Evolutionary conservation across 2,888 invertebrate genomes (phyloP).

Genomic region (Piscicola geometra): DNA sequence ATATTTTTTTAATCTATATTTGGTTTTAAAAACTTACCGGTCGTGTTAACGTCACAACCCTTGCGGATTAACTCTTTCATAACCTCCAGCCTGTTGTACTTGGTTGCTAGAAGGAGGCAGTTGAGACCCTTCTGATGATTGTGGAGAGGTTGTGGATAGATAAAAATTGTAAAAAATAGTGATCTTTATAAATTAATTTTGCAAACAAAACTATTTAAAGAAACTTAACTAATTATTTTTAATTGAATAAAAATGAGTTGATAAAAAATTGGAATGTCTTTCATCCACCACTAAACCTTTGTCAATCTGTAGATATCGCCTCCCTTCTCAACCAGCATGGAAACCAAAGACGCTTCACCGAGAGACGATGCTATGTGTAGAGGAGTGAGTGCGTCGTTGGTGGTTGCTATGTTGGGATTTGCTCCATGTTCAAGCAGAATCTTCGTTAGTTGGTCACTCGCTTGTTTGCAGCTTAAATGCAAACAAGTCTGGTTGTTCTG

Average conservation of each 20-base stretch:
- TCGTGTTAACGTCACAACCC: slow-evolving; percentile 58
- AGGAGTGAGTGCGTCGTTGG: slow-evolving; percentile 84
- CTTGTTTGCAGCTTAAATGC: slow-evolving; percentile 59
- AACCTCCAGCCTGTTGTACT: slow-evolving; percentile 98
- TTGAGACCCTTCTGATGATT: slow-evolving; percentile 82
- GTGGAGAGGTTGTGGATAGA: background rate
- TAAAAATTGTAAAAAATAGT: background rate
- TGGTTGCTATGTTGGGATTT: slow-evolving; percentile 86
- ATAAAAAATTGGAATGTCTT: background rate
- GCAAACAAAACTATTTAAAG: background rate
- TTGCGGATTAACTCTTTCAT: slow-evolving; percentile 91
- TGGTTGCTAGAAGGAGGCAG: slow-evolving; percentile 94
- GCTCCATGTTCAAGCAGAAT: slow-evolving; percentile 90
- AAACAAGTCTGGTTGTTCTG: slow-evolving; percentile 79
- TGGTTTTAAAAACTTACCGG: background rate
- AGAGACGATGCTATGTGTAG: slow-evolving; percentile 82
- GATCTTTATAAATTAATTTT: no score
- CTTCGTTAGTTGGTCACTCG: slow-evolving; percentile 83
- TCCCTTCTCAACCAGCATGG: slow-evolving; percentile 88
- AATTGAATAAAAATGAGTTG: background rate
- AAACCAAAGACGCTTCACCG: slow-evolving; percentile 96
- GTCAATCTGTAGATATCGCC: slow-evolving; percentile 85
- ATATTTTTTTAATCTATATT: no score
- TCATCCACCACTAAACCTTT: slow-evolving; percentile 62
- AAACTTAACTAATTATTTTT: background rate